These are phyloP conservation scores for Lordiphosa fenestrarum DNA, from an alignment of 2,888 invertebrate genomes.

Conservation along the genomic window DNA sequence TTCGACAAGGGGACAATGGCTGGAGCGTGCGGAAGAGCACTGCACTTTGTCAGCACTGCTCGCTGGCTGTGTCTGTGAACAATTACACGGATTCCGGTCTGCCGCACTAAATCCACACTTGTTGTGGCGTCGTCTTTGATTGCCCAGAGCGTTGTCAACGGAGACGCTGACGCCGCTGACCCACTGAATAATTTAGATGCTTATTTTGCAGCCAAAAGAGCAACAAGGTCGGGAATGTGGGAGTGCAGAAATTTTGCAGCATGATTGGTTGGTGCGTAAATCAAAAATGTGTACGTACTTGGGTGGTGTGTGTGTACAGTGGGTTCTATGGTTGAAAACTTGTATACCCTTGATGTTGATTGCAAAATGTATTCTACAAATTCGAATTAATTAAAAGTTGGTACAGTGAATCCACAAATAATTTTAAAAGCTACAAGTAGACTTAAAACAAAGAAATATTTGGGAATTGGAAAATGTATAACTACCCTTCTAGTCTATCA, in stretches of 20 bases:
- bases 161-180: conserved; percentile 25
- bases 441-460: too few relatives aligned
- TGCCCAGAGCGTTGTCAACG: conserved; percentile 41
- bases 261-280: conserved; percentile 27
- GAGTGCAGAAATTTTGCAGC: conserved; percentile 37
- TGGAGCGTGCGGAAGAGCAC: conserved; percentile 20
- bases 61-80: conserved; percentile 37
- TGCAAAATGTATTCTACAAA: too few relatives aligned
- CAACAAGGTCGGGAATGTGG: conserved; percentile 35
- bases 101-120: conserved; percentile 39
- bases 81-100: conserved; percentile 54
- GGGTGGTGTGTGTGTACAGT: too few relatives aligned
- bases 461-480: too few relatives aligned
- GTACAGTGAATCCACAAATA: too few relatives aligned
- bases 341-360: too few relatives aligned
- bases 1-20: conserved; percentile 38
- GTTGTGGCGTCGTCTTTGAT: conserved; percentile 48
- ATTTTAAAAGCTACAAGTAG: too few relatives aligned
- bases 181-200: conserved; percentile 65
- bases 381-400: too few relatives aligned
- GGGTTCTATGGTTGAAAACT: too few relatives aligned
- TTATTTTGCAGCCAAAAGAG: conserved; percentile 49
- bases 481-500: too few relatives aligned
- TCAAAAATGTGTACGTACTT: conserved; percentile 12
- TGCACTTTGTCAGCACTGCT: conserved; percentile 61